A percentile compares a stretch with the other conserved stretches of the same genome.
phyloP scores from a whole-genome alignment of 2,113 vertebrate species.

The Neolamprologus kungweensis region DNA sequence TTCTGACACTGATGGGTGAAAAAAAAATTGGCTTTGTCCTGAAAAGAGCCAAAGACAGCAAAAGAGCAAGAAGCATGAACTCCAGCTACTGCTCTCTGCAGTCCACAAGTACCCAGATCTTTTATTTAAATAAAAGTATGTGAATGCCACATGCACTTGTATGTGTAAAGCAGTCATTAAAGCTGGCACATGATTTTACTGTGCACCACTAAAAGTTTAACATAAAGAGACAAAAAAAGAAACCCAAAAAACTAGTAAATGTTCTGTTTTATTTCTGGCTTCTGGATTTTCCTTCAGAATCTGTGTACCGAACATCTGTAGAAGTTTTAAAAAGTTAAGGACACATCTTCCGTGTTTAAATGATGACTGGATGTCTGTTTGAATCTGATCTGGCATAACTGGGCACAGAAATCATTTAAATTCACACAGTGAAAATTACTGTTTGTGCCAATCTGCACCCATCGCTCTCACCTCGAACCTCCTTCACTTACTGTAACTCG shows the following conservation, averaged over 20 bases:
- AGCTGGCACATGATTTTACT: background rate
- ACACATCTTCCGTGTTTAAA: background rate
- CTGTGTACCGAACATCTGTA: background rate
- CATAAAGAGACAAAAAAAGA: background rate
- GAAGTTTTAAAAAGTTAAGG: background rate
- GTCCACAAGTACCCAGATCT: background rate
- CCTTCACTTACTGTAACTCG: background rate
- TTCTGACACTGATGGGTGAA: background rate
- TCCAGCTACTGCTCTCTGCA: background rate
- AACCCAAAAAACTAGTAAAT: fast-evolving
- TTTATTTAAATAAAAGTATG: background rate
- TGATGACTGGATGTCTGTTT: background rate
- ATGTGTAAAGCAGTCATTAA: background rate
- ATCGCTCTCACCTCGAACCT: constrained; percentile 12
- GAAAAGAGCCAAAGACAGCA: background rate
- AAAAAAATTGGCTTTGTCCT: background rate
- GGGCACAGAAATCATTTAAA: background rate
- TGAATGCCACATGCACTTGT: background rate
- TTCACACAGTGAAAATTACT: background rate
- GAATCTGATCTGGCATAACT: background rate
- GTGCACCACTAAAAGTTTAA: background rate
- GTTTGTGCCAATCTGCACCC: constrained; percentile 1
- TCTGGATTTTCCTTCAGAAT: background rate
- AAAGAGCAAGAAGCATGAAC: background rate
- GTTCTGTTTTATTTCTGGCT: background rate